Percentiles rank a stretch among this genome's conserved stretches.
Conservation (phyloP, 2,797 vertebrate genomes). For the Lepidocolaptes lacrymiger region DNA sequence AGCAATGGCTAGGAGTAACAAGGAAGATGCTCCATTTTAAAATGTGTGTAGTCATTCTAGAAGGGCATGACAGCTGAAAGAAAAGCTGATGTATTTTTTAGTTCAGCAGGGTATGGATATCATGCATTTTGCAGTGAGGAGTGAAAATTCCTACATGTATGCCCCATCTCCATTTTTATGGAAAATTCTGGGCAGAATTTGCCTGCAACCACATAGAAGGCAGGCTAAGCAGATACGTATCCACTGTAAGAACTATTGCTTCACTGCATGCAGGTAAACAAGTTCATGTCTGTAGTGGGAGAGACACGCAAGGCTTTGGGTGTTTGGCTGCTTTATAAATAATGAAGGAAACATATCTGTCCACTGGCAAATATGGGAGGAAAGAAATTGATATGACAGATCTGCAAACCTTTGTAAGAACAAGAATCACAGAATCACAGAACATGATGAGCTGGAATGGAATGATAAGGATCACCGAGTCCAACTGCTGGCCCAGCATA, state of each 20-base stretch:
- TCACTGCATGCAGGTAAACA: not conserved
- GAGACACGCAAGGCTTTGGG: not conserved
- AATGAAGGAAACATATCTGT: conserved; percentile 17
- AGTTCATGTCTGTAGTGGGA: not conserved
- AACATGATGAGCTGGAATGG: not conserved
- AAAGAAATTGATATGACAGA: not conserved
- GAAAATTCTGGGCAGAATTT: not conserved
- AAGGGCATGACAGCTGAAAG: not conserved
- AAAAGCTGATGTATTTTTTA: not conserved
- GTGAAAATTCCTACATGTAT: not conserved
- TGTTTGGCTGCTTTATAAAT: not conserved
- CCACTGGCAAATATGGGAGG: not conserved
- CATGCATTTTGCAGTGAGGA: not conserved
- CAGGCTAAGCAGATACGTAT: not conserved
- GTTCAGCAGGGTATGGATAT: not conserved
- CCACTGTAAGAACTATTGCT: not conserved
- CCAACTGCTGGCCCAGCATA: not conserved
- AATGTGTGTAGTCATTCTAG: not conserved
- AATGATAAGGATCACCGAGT: not conserved
- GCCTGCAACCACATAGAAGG: not conserved
- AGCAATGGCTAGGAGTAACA: not conserved
- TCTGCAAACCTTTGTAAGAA: not conserved
- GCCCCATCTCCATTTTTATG: not conserved
- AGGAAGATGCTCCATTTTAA: not conserved
- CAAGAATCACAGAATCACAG: not conserved